These are phyloP conservation scores for Sycobia sp. DNA, from an alignment of 1,140 invertebrate genomes.

Conservation along the genomic window DNA sequence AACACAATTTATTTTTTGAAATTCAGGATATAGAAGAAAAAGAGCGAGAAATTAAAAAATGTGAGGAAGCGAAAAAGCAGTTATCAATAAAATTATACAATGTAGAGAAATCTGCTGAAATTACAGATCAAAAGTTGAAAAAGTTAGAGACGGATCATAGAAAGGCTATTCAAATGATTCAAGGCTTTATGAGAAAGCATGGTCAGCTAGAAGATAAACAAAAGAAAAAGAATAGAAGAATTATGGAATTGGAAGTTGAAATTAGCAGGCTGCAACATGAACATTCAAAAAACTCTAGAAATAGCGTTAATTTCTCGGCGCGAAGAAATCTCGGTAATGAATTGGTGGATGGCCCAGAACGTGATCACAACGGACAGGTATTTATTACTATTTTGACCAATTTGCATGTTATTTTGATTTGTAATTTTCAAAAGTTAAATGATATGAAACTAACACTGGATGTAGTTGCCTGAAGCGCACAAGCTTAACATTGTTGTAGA, in stretches of 20 bases:
- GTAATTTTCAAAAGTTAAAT: background rate
- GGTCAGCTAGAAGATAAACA: conserved; percentile 44
- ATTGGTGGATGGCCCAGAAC: conserved; percentile 46
- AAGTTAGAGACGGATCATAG: conserved; percentile 50
- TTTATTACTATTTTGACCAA: conserved; percentile 37
- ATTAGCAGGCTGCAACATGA: conserved; percentile 45
- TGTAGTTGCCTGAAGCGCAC: background rate
- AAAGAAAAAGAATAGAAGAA: conserved; percentile 50
- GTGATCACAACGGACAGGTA: conserved; percentile 53
- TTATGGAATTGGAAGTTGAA: conserved; percentile 47
- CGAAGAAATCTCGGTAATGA: conserved; percentile 42
- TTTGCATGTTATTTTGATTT: background rate
- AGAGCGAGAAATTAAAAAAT: conserved; percentile 44
- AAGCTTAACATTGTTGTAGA: background rate
- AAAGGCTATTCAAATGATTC: conserved; percentile 54
- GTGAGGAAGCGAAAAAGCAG: conserved; percentile 51
- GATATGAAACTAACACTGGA: background rate
- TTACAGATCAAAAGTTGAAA: conserved; percentile 45
- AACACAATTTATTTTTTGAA: conserved; percentile 17
- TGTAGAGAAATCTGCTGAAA: conserved; percentile 43
- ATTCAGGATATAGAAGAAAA: conserved; percentile 51
- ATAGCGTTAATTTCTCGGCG: conserved; percentile 24
- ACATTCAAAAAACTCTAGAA: conserved; percentile 29
- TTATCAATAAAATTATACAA: conserved; percentile 50
- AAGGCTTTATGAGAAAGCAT: conserved; percentile 54